Evolutionary conservation across 1,140 invertebrate species (phyloP), one percentile per base, ranked within the genome.

Genomic region (Chironomus tepperi): DNA sequence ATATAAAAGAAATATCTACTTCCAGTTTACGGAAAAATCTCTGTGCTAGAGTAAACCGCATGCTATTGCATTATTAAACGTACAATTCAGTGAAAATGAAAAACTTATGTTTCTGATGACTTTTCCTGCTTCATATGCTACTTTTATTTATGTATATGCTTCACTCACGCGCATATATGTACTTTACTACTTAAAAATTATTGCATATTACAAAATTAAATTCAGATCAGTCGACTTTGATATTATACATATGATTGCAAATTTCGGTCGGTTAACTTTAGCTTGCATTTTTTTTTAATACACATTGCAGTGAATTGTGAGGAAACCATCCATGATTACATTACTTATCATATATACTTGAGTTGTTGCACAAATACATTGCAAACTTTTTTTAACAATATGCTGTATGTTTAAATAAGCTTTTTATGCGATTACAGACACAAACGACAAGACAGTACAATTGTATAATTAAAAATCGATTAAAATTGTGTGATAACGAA

Each of bases 401-500:
- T 34, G 24, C 24, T 34, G n/a, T n/a, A n/a, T n/a, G n/a, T n/a
- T n/a, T n/a, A 7, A 43, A 6, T 43, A 43, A 10, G 42, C 10
- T 7, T 6, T 43, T 6, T 47, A 47, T 57, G 47, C 47, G 24
- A 34, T 34, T 34, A 34, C 24, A 34, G 24, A 34, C 24, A 34
- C 24, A 57, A 57, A 57, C 47, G 47, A 12, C 47, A 57, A 57
- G 12, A 57, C 12, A n/a, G 12, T 57, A 57, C 47, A 57, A 70
- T 70, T 70, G 65, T 70, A 70, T 70, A 70, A 70, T 70, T 70
- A 70, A 70, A 70, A 70, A 70, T 70, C 65, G 65, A 70, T 70
- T 70, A 70, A 70, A 67, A 70, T 9, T 70, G 65, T 70, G 5
- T 70, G 65, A 70, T 70, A 70, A 70, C 65, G 10, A 70, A 18